Evolutionary conservation across 2,797 vertebrate species (phyloP).

Genomic region (Crenichthys baileyi): DNA sequence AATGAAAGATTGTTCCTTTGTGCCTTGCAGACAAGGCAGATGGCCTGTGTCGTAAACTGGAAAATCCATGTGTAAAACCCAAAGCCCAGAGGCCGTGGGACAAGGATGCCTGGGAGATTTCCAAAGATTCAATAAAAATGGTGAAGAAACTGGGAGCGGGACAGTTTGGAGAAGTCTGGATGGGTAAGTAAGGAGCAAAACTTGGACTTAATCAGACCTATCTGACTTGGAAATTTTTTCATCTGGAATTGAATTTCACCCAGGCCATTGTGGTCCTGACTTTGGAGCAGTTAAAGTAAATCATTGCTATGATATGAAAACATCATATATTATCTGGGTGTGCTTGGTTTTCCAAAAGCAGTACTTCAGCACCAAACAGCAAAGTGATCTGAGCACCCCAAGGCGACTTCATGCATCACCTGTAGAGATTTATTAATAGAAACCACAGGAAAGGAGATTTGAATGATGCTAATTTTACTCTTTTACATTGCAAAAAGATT

Average conservation of each 20-base stretch:
- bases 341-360: too few species aligned
- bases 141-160: constrained; percentile 91
- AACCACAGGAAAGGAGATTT: too few species aligned
- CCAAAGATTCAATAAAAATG: constrained; percentile 93
- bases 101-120: constrained; percentile 98
- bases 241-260: neutral
- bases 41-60: constrained; percentile 91
- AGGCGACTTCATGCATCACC: too few species aligned
- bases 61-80: constrained; percentile 87
- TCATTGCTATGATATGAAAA: too few species aligned
- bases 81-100: constrained; percentile 97
- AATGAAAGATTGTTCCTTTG: neutral
- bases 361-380: too few species aligned
- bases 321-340: too few species aligned
- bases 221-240: neutral
- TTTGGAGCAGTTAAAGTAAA: too few species aligned
- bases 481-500: too few species aligned
- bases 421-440: too few species aligned
- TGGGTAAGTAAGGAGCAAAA: constrained; percentile 82
- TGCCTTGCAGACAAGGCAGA: constrained; percentile 86
- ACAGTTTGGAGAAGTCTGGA: constrained; percentile 98
- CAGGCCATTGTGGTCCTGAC: too few species aligned
- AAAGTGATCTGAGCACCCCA: too few species aligned
- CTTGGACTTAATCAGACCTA: neutral
- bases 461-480: too few species aligned